These are phyloP conservation scores for Idaea aversata DNA, from an alignment of 2,888 invertebrate species.

Conservation along the genomic window DNA sequence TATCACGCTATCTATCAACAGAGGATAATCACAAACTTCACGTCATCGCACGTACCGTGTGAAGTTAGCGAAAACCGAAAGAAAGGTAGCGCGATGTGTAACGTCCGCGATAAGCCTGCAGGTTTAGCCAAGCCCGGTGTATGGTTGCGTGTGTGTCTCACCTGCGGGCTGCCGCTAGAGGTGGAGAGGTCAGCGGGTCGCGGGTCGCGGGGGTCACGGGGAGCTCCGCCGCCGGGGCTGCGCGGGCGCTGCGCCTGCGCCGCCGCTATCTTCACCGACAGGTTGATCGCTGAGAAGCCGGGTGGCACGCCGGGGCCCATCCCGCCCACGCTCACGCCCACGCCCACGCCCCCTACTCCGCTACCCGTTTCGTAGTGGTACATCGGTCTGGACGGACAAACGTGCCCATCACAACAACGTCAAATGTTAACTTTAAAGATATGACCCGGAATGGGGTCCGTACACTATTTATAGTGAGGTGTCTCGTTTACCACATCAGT, in stretches of 20 bases:
- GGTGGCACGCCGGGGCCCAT: constrained; percentile 85
- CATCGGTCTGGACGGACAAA: constrained; percentile 83
- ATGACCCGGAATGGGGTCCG: not conserved
- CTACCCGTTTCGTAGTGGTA: constrained; percentile 87
- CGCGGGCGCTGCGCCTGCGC: constrained; percentile 85
- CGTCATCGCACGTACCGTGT: not conserved
- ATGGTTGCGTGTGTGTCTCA: constrained; percentile 54
- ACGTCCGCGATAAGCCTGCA: not conserved
- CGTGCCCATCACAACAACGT: constrained; percentile 17
- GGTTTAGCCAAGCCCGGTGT: constrained; percentile 2
- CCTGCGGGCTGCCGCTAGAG: constrained; percentile 94
- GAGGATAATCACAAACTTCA: not conserved
- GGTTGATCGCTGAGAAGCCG: constrained; percentile 90
- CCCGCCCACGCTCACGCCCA: constrained; percentile 72
- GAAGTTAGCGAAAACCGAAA: not conserved
- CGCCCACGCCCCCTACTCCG: constrained; percentile 79
- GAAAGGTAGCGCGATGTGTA: not conserved
- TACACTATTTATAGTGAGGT: constrained; percentile 6
- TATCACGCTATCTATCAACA: not conserved
- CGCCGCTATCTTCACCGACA: constrained; percentile 91
- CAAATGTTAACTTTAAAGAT: not conserved
- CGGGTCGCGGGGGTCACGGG: constrained; percentile 88
- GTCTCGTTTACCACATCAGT: constrained; percentile 74
- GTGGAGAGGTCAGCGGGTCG: constrained; percentile 92
- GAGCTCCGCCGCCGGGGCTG: constrained; percentile 87